Evolutionary conservation across 2,113 vertebrate species (phyloP), one percentile per base, ranked within the genome.

Genomic region (Syrrhaptes paradoxus): DNA sequence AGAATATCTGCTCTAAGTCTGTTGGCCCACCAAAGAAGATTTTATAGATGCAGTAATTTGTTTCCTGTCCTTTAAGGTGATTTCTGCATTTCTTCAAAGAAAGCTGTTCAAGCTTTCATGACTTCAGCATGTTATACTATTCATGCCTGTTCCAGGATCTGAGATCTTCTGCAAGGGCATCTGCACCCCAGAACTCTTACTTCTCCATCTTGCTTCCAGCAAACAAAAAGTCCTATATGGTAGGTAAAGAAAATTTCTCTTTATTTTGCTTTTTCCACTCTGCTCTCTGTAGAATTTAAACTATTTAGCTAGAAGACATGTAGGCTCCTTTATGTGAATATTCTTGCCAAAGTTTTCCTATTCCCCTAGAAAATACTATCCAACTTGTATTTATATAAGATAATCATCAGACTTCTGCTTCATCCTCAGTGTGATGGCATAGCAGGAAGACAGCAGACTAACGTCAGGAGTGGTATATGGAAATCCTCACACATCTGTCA

Each of bases 401-500:
- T 49, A 52, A 57, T 62, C 3, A 32, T 26, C 11, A 65, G 41
- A 31, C 4, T 72, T 63, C 36, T 65, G 31, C 22, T 65, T 76
- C 15, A 20, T 78, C 13, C 28, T 83, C 17, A 14, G 5, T 36
- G 19, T 83, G 36, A 83, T 26, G 16, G 10, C 12, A 66, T 19
- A 48, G 11, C 13, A 65, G 46, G 31, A 48, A 85, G 31, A 57
- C 16, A 87, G 24, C 24, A 76, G 10, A 49, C 6, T 28, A 18
- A 12, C 22, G 4, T 61, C 41, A 78, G 38, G 10, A 68, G 6
- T 52, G 13, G 24, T 65, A 48, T 82, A 62, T 31, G 8, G 26
- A 85, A 59, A 85, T 63, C 12, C 0, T 1, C 1, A 1, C 10
- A 13, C 6, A 29, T 52, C 38, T 0, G 0, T 54, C 17, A 49